Evolutionary conservation across 1,140 invertebrate species (phyloP), one percentile per base, ranked within the genome.

Genomic region (Carcinoscorpius rotundicauda): DNA sequence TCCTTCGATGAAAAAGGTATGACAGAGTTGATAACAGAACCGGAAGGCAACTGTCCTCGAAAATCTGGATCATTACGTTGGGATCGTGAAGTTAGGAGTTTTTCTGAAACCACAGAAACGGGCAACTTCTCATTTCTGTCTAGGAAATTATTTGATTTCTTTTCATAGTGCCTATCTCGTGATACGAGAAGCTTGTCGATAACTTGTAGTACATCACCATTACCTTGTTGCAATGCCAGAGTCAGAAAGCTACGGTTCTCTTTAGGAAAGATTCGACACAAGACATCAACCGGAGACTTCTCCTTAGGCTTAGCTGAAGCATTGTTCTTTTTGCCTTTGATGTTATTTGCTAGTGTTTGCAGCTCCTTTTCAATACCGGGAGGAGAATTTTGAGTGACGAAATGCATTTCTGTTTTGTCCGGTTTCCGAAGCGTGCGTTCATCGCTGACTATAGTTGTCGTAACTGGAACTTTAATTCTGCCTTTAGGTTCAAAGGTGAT

Each of bases 141-240:
- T 56, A 62, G 6, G 65, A 66, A 29, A 61, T 62, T 9, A 62
- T 61, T 29, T 58, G 58, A 49, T 48, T 58, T 6, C 55, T 50
- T n/a, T 66, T 66, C 10, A 29, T 29, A 0, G 29, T 29, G 29
- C 63, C 65, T 3, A 52, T 62, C 63, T 50, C 64, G 63, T 5
- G 63, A 62, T n/a, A 63, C 64, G n/a, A 68, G 58, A 11, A 68
- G 57, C 52, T 68, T 61, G 10, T 96, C 91, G 82, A 96, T 94
- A 2, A 91, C 89, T 70, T 90, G 86, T 0, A 94, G 84, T 0
- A 93, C 87, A 73, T 95, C 91, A 0, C 91, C 90, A 80, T 77
- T 84, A 78, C 79, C 84, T 65, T 83, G 79, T 63, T 84, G 81
- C 3, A 95, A 79, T 59, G 91, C 82, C 5, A 86, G 82, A 75